A percentile compares a stretch with the other conserved stretches of the same genome.
phyloP scores from a whole-genome alignment of 2,113 vertebrate genomes.

The Dryoscopus gambensis region DNA sequence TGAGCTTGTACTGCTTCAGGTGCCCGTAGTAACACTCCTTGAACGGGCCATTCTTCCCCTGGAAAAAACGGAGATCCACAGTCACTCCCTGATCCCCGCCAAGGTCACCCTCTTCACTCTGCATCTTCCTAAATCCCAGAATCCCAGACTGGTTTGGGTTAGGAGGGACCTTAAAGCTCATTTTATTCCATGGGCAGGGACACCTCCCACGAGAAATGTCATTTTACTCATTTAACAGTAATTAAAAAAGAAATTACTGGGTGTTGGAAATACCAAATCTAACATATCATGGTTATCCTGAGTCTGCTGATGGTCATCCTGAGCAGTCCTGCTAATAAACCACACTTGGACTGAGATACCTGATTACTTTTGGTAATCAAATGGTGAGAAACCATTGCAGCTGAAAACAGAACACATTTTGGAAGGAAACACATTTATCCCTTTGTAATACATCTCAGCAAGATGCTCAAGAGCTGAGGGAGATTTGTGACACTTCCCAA shows the following conservation, averaged over 20 bases:
- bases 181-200: fast-evolving
- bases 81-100: background rate
- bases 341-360: background rate
- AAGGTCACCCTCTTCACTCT: background rate
- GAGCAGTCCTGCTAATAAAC: background rate
- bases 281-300: fast-evolving
- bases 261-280: background rate
- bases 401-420: background rate
- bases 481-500: background rate
- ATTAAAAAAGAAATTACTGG: background rate
- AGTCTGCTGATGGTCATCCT: background rate
- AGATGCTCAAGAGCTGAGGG: background rate
- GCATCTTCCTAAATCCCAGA: background rate
- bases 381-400: background rate
- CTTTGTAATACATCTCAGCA: background rate
- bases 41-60: constrained; percentile 77
- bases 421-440: background rate
- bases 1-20: constrained; percentile 79
- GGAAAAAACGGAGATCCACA: background rate
- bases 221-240: background rate
- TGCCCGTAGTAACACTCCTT: constrained; percentile 79
- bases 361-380: background rate
- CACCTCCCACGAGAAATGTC: fast-evolving
- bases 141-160: background rate
- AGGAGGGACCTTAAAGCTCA: background rate